These are phyloP conservation scores for Lasiurus cinereus DNA, from an alignment of 2,113 vertebrate species.

Conservation along the genomic window DNA sequence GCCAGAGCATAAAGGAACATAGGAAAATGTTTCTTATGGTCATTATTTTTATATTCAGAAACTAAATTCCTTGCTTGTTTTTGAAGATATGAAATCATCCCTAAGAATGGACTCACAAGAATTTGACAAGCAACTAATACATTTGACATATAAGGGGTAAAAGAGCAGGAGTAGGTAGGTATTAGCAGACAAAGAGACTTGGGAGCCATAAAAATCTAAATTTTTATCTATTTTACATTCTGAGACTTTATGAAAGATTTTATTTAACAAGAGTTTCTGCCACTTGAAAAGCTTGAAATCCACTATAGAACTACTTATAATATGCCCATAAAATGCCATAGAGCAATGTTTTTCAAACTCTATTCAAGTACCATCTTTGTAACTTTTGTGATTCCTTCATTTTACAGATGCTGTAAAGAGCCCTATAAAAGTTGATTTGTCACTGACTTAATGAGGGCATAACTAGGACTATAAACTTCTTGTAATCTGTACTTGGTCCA, in stretches of 20 bases:
- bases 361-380: not conserved
- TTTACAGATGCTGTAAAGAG: not conserved
- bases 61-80: not conserved
- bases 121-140: not conserved
- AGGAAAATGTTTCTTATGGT: not conserved
- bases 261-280: not conserved
- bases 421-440: not conserved
- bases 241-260: not conserved
- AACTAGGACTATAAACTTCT: not conserved
- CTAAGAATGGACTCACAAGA: not conserved
- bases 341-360: not conserved
- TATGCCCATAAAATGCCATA: not conserved
- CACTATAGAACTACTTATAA: not conserved
- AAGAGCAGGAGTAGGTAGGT: not conserved
- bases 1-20: not conserved
- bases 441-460: not conserved
- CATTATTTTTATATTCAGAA: conserved; percentile 10
- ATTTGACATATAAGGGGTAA: not conserved
- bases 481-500: not conserved
- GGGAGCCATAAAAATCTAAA: not conserved
- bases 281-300: not conserved
- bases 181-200: not conserved
- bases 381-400: not conserved
- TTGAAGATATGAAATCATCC: conserved; percentile 8
- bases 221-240: not conserved